Base-by-base conservation (phyloP, 2,888 invertebrate genomes). In the Troglohyphantes excavatus region DNA sequence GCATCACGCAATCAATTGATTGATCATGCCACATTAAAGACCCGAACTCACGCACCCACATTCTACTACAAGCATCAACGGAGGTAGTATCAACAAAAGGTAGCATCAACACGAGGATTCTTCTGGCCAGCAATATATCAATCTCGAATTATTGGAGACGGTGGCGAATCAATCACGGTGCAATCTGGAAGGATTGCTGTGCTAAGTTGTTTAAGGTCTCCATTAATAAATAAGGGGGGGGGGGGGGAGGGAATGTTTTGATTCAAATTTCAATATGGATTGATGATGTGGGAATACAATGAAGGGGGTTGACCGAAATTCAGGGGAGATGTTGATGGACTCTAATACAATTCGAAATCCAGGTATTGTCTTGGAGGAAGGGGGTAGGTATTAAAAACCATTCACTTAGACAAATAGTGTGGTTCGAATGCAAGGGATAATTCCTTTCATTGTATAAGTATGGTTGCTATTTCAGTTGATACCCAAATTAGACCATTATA, bases 1-100 rank as follows among this genome's bases (percentile, higher is more conserved):
- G 39, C 39, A 61, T 72, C 61, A 82, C 82, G 82, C 82, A 33
- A 72, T 23, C 39, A 39, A 72, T 72, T 59, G 82, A 82, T 82
- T 70, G 39, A 82, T 82, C 72, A 21, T 29, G 19, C 61, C 19
- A 21, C 29, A 81, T 43, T 68, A 68, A 53, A 17, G 53, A 46
- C 46, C 68, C 68, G 43, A 23, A 26, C 19, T 11, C 78, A 63
- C 75, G 53, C 59, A 75, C 27, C 2, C 26, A 6, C 59, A 59
- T 59, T 76, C 65, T 65, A 65, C 46, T 78, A n/a, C 43, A 53
- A 1, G 39, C 9, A 39, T 11, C 0, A 0, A n/a, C 17, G 65
- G 39, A 43, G 23, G 2, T 13, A 53, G 19, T 27, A 73, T 13
- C 2, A 43, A 29, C 7, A 61, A 21, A 39, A 17, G 5, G 11